phyloP scores from a whole-genome alignment of 1,140 invertebrate genomes.

The Kradibia gibbosae region DNA sequence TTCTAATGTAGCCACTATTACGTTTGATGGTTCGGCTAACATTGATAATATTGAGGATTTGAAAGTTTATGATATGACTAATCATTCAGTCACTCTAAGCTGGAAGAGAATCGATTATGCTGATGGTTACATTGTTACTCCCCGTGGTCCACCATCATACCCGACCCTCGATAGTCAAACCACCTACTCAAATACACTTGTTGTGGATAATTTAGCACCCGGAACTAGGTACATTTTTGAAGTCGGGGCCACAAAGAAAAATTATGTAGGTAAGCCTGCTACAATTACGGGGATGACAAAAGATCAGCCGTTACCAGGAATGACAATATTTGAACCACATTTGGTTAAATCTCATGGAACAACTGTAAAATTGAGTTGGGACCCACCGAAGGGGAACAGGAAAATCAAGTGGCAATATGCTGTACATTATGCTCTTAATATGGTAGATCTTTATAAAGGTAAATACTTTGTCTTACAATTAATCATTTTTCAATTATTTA shows the following conservation, averaged over 20 bases:
- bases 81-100: conserved; percentile 73
- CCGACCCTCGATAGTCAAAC: conserved; percentile 65
- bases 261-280: conserved; percentile 74
- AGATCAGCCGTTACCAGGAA: conserved; percentile 74
- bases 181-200: conserved; percentile 68
- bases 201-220: conserved; percentile 75
- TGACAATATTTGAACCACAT: conserved; percentile 71
- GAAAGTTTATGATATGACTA: conserved; percentile 67
- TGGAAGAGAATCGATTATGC: conserved; percentile 77
- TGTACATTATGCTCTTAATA: conserved; percentile 76
- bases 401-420: conserved; percentile 78
- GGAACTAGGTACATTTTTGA: conserved; percentile 76
- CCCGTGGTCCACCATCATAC: conserved; percentile 72
- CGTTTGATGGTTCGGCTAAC: conserved; percentile 77
- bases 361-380: conserved; percentile 79
- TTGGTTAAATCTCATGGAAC: conserved; percentile 75
- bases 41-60: conserved; percentile 77
- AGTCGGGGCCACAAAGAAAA: conserved; percentile 77
- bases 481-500: neutral
- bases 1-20: conserved; percentile 74
- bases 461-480: neutral
- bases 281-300: conserved; percentile 72
- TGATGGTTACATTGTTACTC: conserved; percentile 77
- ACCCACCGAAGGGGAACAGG: conserved; percentile 72
- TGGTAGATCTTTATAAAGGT: conserved; percentile 72